Conservation (phyloP, 1,140 invertebrate species). For the Vanessa tameamea region DNA sequence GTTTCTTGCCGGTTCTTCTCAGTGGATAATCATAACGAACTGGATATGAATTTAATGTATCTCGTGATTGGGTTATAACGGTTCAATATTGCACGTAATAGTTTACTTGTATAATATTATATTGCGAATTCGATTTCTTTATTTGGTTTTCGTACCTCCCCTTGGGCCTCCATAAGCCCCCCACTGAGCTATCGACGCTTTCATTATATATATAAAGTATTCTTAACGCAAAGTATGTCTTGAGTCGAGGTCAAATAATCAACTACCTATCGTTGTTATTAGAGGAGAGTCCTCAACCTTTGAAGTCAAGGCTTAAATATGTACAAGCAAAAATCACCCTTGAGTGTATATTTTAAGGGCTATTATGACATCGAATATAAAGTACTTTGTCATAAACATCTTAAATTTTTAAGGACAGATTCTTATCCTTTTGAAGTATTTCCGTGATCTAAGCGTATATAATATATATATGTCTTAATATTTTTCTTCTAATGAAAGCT, state of each 20-base stretch:
- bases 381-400: slow-evolving; percentile 3
- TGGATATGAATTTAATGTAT: too few relatives aligned
- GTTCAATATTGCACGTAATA: too few relatives aligned
- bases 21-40: too few relatives aligned
- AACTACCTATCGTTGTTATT: slow-evolving; percentile 15
- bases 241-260: slow-evolving; percentile 16
- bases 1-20: too few relatives aligned
- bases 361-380: background rate
- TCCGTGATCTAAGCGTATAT: background rate
- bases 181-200: too few relatives aligned
- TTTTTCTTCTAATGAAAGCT: too few relatives aligned
- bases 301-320: slow-evolving; percentile 22
- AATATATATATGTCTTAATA: background rate
- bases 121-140: too few relatives aligned
- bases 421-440: slow-evolving; percentile 10
- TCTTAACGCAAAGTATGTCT: background rate
- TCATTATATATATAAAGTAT: background rate
- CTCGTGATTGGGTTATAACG: too few relatives aligned
- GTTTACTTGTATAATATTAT: too few relatives aligned
- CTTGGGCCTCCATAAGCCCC: too few relatives aligned
- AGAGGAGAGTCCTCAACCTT: slow-evolving; percentile 25
- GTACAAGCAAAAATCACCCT: background rate
- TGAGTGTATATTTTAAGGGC: background rate
- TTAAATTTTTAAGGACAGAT: slow-evolving; percentile 10
- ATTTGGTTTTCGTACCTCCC: too few relatives aligned